Evolutionary conservation across 2,113 vertebrate genomes (phyloP).

Genomic region (Platysteira castanea): DNA sequence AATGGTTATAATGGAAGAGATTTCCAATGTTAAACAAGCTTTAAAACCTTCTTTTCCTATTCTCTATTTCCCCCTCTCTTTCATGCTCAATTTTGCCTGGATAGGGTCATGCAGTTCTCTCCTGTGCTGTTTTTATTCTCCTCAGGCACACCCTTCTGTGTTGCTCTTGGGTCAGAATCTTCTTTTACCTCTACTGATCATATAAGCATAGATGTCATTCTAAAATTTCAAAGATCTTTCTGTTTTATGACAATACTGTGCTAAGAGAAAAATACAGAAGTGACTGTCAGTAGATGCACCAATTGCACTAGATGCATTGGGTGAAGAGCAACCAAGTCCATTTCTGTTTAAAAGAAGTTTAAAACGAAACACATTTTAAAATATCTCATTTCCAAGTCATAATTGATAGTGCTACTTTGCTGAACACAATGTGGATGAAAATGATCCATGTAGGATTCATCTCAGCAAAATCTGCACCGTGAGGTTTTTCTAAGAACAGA

Average conservation of each 20-base stretch:
- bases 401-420: neutral
- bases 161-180: neutral
- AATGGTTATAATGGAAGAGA: neutral
- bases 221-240: neutral
- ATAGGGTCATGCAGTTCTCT: neutral
- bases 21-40: neutral
- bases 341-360: neutral
- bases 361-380: neutral
- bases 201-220: neutral
- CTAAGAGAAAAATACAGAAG: neutral
- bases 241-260: neutral
- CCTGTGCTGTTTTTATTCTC: neutral
- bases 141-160: neutral
- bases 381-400: neutral
- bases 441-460: neutral
- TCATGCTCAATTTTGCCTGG: neutral
- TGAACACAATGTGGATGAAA: neutral
- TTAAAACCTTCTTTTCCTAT: neutral
- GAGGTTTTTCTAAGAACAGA: neutral
- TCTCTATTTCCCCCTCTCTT: fast-evolving
- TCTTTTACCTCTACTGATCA: neutral
- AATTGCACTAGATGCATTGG: neutral
- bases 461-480: neutral
- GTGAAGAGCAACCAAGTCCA: neutral
- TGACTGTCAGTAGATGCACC: neutral